These are phyloP conservation scores for Drosophila fulvimacula DNA, from an alignment of 2,888 invertebrate genomes.

Conservation along the genomic window DNA sequence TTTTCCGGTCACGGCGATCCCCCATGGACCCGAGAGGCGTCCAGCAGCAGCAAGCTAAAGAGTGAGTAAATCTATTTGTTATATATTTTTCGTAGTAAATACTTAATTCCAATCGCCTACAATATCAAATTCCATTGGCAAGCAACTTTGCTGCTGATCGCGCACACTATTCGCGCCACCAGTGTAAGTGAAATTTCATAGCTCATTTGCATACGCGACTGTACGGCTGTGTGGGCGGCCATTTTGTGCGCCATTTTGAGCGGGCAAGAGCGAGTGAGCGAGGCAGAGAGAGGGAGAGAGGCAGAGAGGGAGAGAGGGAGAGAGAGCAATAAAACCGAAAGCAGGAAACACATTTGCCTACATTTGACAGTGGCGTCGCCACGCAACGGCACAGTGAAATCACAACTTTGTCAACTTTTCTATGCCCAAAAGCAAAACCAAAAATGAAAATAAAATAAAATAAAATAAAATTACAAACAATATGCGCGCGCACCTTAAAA, in stretches of 20 bases:
- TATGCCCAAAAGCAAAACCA: slow-evolving; percentile 35
- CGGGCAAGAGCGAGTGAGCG: slow-evolving; percentile 14
- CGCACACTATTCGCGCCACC: slow-evolving; percentile 9
- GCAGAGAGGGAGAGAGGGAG: neutral
- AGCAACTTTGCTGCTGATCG: neutral
- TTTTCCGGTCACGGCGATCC: slow-evolving; percentile 98
- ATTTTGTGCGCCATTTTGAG: slow-evolving; percentile 59
- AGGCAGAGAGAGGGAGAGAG: neutral
- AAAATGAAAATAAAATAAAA: neutral
- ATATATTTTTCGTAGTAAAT: neutral
- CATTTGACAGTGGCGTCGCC: slow-evolving; percentile 28
- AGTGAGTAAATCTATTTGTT: slow-evolving; percentile 86
- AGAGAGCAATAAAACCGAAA: slow-evolving; percentile 63
- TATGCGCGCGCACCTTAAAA: slow-evolving; percentile 57
- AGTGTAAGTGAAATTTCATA: slow-evolving; percentile 48
- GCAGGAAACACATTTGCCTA: slow-evolving; percentile 70
- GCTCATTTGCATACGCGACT: slow-evolving; percentile 60
- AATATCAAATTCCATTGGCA: slow-evolving; percentile 6
- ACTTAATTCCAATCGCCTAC: neutral
- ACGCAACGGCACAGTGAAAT: slow-evolving; percentile 51
- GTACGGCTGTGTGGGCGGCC: slow-evolving; percentile 52
- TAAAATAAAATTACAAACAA: slow-evolving; percentile 6
- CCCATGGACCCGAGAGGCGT: slow-evolving; percentile 95
- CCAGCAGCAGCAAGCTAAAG: slow-evolving; percentile 93
- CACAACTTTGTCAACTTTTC: slow-evolving; percentile 57